A percentile compares a stretch with the other conserved stretches of the same genome.
phyloP scores from a whole-genome alignment of 2,113 vertebrate species.

The Ptilonorhynchus violaceus region DNA sequence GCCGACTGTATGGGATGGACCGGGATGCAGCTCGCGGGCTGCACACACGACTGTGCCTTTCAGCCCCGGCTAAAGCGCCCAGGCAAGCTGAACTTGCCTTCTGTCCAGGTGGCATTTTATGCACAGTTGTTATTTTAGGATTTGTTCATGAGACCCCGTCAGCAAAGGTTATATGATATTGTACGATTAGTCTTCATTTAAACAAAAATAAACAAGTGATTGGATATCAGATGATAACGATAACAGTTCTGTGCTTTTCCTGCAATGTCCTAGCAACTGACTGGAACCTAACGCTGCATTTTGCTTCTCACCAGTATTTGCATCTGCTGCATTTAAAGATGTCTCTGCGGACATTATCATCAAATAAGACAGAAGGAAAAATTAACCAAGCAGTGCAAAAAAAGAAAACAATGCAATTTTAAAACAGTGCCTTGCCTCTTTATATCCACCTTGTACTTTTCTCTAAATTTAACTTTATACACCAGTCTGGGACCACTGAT shows the following conservation, averaged over 20 bases:
- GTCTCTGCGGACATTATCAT: not conserved
- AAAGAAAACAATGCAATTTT: constrained; percentile 42
- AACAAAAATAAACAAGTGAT: not conserved
- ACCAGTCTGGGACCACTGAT: constrained; percentile 54
- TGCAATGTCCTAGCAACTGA: constrained; percentile 3
- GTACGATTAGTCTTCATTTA: not conserved
- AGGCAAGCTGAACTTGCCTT: not conserved
- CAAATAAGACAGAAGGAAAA: constrained; percentile 58
- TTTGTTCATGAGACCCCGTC: not conserved
- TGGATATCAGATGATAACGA: not conserved
- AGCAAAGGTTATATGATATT: not conserved
- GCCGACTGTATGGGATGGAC: not conserved
- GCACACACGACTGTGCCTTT: not conserved
- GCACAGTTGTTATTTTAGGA: not conserved
- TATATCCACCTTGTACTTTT: constrained; percentile 53
- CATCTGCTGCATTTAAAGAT: constrained; percentile 34
- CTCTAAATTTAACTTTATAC: constrained; percentile 54
- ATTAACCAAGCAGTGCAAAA: constrained; percentile 56
- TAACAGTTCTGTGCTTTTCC: not conserved
- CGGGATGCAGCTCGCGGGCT: not conserved
- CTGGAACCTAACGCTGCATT: constrained; percentile 12
- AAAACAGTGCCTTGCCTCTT: constrained; percentile 61
- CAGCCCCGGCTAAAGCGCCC: not conserved
- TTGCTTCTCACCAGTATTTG: constrained; percentile 1
- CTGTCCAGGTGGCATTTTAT: not conserved